These are phyloP conservation scores for Gibbula magus DNA, from an alignment of 2,888 invertebrate species.

Conservation along the genomic window DNA sequence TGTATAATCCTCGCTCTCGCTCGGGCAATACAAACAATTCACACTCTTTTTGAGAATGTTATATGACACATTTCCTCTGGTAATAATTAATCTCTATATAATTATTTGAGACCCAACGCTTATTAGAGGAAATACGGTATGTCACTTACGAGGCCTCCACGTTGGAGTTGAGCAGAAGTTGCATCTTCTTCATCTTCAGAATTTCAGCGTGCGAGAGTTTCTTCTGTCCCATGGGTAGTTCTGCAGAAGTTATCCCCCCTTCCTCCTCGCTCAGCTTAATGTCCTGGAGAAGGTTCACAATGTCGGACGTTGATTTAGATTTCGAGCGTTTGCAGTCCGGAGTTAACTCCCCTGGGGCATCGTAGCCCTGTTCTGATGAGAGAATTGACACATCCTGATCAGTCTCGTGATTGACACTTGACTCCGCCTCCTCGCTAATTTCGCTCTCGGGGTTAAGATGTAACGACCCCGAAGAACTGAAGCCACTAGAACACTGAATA, in stretches of 20 bases:
- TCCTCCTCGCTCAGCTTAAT: conserved; percentile 57
- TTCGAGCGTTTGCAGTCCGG: neutral
- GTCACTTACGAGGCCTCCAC: conserved; percentile 75
- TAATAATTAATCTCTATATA: too few relatives aligned
- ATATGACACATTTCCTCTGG: too few relatives aligned
- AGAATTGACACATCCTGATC: conserved; percentile 28
- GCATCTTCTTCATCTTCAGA: conserved; percentile 71
- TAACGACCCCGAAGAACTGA: conserved; percentile 75
- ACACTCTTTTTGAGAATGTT: too few relatives aligned
- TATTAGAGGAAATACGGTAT: neutral
- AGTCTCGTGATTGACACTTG: conserved; percentile 35
- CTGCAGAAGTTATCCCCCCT: conserved; percentile 70
- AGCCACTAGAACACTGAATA: conserved; percentile 76
- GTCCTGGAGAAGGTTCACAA: conserved; percentile 57
- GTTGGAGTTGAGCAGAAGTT: conserved; percentile 72
- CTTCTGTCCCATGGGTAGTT: conserved; percentile 54
- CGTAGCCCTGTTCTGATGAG: neutral
- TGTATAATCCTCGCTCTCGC: too few relatives aligned
- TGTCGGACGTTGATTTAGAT: conserved; percentile 63
- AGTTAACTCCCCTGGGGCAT: neutral
- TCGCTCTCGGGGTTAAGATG: conserved; percentile 70
- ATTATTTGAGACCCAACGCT: too few relatives aligned
- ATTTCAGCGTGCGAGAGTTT: conserved; percentile 63
- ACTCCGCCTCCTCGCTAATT: conserved; percentile 62
- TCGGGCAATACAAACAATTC: too few relatives aligned